These are phyloP conservation scores for Rallus crepitans DNA, from an alignment of 2,797 vertebrate genomes.

Conservation along the genomic window DNA sequence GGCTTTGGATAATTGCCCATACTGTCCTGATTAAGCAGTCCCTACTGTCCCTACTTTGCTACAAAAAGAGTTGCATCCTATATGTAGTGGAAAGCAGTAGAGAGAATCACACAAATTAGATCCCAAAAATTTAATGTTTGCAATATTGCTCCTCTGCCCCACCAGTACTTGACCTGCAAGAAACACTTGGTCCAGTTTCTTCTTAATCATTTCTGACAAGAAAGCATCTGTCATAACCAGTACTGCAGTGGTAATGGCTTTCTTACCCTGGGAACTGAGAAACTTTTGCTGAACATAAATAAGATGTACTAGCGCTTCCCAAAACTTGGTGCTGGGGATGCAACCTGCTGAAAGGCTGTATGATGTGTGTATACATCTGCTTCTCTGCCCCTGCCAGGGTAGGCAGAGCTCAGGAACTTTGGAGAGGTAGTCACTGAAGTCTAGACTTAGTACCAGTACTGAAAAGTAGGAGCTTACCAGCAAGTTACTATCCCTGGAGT, in stretches of 20 bases:
- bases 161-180: background rate
- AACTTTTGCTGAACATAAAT: background rate
- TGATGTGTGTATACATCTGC: fast-evolving
- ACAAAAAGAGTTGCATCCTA: background rate
- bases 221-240: background rate
- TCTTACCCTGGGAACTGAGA: background rate
- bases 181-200: background rate
- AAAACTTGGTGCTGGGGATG: fast-evolving
- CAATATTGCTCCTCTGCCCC: background rate
- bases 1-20: background rate
- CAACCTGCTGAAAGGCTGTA: background rate
- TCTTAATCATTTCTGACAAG: background rate
- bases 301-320: background rate
- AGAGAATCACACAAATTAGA: background rate
- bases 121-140: background rate
- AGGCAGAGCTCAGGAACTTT: background rate
- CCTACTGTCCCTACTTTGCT: background rate
- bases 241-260: background rate
- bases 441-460: background rate
- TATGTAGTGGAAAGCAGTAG: background rate
- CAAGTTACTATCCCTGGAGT: background rate
- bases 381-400: background rate
- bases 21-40: background rate
- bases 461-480: background rate
- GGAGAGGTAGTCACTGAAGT: background rate